Evolutionary conservation across 1,140 invertebrate genomes (phyloP).

Genomic region (Lepidostoma basale): DNA sequence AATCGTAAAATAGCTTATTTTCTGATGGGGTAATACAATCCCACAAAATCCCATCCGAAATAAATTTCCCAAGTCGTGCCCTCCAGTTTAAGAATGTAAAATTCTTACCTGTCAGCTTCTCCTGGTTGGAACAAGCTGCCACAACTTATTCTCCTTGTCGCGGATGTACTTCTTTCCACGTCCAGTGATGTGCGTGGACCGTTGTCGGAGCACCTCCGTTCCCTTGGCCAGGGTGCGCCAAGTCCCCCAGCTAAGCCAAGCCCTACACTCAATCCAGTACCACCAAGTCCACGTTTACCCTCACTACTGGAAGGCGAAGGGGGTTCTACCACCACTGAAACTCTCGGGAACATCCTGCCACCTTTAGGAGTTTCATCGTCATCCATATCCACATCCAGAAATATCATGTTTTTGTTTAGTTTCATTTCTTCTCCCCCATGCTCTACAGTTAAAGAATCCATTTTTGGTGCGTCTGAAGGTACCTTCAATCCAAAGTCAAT

Average conservation of each 20-base stretch:
- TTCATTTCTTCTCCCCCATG: constrained; percentile 10
- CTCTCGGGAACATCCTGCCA: constrained; percentile 61
- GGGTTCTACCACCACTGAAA: constrained; percentile 73
- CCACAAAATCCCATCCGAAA: too few relatives aligned
- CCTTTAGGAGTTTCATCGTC: constrained; percentile 2
- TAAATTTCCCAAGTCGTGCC: too few relatives aligned
- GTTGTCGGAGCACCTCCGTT: constrained; percentile 42
- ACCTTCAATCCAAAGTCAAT: constrained; percentile 34
- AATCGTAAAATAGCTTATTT: too few relatives aligned
- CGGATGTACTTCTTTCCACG: constrained; percentile 53
- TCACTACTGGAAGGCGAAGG: constrained; percentile 67
- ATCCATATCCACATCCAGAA: constrained; percentile 37
- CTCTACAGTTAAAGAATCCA: constrained; percentile 27
- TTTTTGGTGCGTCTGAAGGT: constrained; percentile 45
- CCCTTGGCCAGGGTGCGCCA: constrained; percentile 36
- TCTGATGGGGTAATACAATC: too few relatives aligned
- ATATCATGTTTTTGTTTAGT: constrained; percentile 35
- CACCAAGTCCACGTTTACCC: constrained; percentile 48
- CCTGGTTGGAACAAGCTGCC: constrained; percentile 75
- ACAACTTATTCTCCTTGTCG: constrained; percentile 77
- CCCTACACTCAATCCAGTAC: neutral
- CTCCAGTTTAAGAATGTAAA: neutral
- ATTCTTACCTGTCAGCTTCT: constrained; percentile 62
- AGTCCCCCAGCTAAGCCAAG: constrained; percentile 29
- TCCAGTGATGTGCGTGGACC: constrained; percentile 39